Base-by-base conservation (phyloP, 2,888 invertebrate genomes). In the Drosophila meridionalis region DNA sequence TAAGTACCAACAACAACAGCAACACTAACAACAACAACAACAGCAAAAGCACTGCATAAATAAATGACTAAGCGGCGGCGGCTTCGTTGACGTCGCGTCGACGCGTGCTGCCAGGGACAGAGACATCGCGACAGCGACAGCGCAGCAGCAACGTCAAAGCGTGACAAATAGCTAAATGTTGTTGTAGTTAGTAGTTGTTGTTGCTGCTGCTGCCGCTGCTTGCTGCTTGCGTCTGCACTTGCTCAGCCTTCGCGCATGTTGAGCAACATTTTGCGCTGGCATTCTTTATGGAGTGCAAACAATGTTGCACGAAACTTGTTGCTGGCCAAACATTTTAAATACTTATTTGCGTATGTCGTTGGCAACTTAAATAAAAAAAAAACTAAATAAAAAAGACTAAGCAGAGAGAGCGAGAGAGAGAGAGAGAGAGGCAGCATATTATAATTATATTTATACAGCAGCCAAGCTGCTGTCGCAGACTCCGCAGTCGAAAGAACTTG, bases 91-190 rank as follows among this genome's bases (percentile, higher is more conserved):
- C 68, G 63, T 48, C 65, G 63, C 72, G 59, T 42, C 77, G 58
- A 72, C 78, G 84, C 74, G 82, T 81, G 85, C 85, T 65, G 73
- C 60, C 56, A 32, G 47, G 43, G 36, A 40, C 77, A 50, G 59
- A 26, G 53, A 28, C 69, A 48, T 20, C 34, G 55, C 32, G 40
- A 32, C 42, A 36, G n/a, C 14, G 38, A 43, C 60, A 57, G 50
- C 55, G 58, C 63, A 50, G 64, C 50, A 43, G 28, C 38, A 42
- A 82, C 75, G 86, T 80, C 83, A 81, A 77, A 87, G 87, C 82
- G 82, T 87, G 89, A 89, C 89, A 89, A 86, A 86, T 89, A 75
- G 80, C 71, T 66, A 52, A 71, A 69, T 74, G 76, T 65, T 63
- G 61, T 53, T 60, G 65, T 50, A 12, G 40, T 43, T 28, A 48